Evolutionary conservation across 2,888 invertebrate genomes (phyloP), one percentile per base, ranked within the genome.

Genomic region (Rhamphomyia laevipes): DNA sequence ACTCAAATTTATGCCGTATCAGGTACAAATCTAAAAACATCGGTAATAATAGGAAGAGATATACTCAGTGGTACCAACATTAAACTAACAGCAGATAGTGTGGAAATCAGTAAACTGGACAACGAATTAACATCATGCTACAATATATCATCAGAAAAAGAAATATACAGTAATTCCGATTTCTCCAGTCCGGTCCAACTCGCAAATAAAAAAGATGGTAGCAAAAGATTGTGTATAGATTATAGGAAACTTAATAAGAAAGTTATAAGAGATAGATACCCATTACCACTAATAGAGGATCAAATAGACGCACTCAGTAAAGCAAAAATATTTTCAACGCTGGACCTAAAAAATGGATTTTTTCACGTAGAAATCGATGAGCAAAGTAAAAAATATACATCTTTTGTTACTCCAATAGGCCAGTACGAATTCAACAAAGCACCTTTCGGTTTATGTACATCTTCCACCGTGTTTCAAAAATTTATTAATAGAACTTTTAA

Each of bases 401-500:
- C 63, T 1, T 65, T 66, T 47, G 55, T 64, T 2, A 62, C 60
- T 0, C 61, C 60, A 3, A 56, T 57, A 12, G 59, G 62, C 1
- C 61, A 61, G 23, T 65, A 54, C 35, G 59, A 64, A 13, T 63
- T 61, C 41, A 23, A 47, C 1, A 51, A 53, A 40, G 50, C 61
- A 40, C 69, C 67, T 0, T 71, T 71, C 58, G 70, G 69, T 6
- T 48, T 69, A 5, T 53, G 54, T 1, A 64, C 63, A 30, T 61
- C 58, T 0, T 61, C 61, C 2, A 49, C 57, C 2, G 56, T 59
- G 1, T 63, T 64, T 43, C 61, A 64, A 41, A 51, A 57, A 11
- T 52, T 55, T 38, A 50, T 61, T 6, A 59, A 59, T 13, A 45
- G 49, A 15, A 49, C 56, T 37, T 56, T 57, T 48, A 44, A 53